A percentile compares a stretch with the other conserved stretches of the same genome.
These are phyloP conservation scores for Dasyprocta punctata DNA, from an alignment of 2,113 vertebrate genomes.

Conservation along the genomic window DNA sequence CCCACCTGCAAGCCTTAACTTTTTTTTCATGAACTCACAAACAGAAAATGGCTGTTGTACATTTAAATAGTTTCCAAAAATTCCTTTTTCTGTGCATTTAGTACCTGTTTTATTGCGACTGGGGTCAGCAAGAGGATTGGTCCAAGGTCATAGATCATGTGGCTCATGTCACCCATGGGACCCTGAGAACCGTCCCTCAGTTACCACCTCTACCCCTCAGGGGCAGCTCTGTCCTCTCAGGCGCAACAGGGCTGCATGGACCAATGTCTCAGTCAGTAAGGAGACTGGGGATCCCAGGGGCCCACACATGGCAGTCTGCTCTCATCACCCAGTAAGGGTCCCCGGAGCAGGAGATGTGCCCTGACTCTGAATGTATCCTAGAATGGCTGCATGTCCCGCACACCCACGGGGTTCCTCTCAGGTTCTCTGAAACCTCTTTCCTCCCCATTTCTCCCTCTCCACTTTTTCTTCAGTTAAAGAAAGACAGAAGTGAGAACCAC, in stretches of 20 bases:
- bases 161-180: background rate
- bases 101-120: background rate
- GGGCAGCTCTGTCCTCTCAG: background rate
- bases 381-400: background rate
- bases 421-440: background rate
- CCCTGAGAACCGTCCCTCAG: background rate
- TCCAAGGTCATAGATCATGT: background rate
- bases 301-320: background rate
- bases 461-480: background rate
- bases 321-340: background rate
- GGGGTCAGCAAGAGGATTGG: background rate
- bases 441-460: background rate
- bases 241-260: too few relatives aligned
- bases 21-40: background rate
- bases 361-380: background rate
- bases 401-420: background rate
- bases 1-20: background rate
- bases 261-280: background rate
- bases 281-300: background rate
- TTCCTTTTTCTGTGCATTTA: background rate
- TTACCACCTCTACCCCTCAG: background rate
- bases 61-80: constrained; percentile 1
- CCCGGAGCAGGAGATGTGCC: background rate
- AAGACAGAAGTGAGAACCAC: background rate
- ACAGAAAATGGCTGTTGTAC: background rate